phyloP scores from a whole-genome alignment of 2,113 vertebrate genomes.

The Galbula dea region DNA sequence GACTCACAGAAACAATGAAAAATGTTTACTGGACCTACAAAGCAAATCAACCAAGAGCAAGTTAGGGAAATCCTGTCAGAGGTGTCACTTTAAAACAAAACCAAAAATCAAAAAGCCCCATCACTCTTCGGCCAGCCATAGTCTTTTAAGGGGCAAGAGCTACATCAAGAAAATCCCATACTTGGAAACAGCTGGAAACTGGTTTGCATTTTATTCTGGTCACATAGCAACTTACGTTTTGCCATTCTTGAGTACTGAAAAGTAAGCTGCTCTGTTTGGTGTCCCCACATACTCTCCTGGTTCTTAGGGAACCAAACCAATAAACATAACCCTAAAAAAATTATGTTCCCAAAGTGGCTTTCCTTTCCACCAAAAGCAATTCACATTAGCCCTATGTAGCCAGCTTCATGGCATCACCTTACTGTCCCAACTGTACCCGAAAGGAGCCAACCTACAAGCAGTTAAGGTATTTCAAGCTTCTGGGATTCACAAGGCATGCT shows the following conservation, averaged over 20 bases:
- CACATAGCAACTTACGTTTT: neutral
- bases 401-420: neutral
- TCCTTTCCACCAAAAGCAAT: neutral
- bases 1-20: neutral
- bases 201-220: neutral
- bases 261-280: neutral
- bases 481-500: neutral
- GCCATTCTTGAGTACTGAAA: neutral
- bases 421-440: neutral
- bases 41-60: neutral
- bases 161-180: neutral
- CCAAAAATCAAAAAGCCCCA: neutral
- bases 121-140: neutral
- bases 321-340: neutral
- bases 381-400: neutral
- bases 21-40: neutral
- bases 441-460: neutral
- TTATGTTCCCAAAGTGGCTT: neutral
- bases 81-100: neutral
- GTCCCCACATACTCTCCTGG: neutral
- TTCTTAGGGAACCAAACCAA: neutral
- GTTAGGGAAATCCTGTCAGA: neutral
- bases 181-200: slow-evolving; percentile 1
- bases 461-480: neutral
- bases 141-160: neutral